Conservation (phyloP, 2,797 vertebrate genomes). For the Enteromius radiatus region DNA sequence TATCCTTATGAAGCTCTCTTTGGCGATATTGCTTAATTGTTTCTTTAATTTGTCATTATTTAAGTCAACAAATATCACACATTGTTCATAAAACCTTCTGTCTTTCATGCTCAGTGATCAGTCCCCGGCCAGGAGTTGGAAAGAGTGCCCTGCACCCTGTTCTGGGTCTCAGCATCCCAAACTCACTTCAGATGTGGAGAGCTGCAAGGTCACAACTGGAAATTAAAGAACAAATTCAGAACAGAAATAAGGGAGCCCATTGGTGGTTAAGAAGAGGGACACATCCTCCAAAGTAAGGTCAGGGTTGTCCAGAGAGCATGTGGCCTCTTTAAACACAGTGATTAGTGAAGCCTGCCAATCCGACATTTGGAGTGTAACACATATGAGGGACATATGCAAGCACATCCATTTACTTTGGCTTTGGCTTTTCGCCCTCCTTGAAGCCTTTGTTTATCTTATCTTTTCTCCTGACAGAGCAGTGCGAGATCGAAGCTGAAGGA, state of each 20-base stretch:
- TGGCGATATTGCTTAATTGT: neutral
- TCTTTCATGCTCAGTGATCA: neutral
- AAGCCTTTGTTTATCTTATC: conserved; percentile 58
- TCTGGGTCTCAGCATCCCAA: conserved; percentile 50
- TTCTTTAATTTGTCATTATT: neutral
- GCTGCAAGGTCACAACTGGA: conserved; percentile 68
- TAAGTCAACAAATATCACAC: neutral
- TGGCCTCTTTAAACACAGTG: conserved; percentile 51
- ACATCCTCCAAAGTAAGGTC: conserved; percentile 47
- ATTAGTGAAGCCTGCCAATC: conserved; percentile 45
- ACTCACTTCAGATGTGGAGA: conserved; percentile 59
- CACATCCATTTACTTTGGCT: neutral
- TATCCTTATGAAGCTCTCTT: neutral
- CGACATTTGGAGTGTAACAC: conserved; percentile 45
- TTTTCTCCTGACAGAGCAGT: neutral
- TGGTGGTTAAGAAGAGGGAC: conserved; percentile 30
- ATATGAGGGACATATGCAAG: conserved; percentile 33
- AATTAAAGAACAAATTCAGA: conserved; percentile 75
- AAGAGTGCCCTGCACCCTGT: neutral
- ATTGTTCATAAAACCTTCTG: neutral
- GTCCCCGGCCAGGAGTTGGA: neutral
- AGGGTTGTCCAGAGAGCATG: conserved; percentile 49
- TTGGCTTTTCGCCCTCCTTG: conserved; percentile 2
- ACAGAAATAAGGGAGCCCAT: conserved; percentile 61
- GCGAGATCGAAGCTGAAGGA: conserved; percentile 4